phyloP scores from a whole-genome alignment of 2,888 invertebrate species.

The Oxycera nigricornis region DNA sequence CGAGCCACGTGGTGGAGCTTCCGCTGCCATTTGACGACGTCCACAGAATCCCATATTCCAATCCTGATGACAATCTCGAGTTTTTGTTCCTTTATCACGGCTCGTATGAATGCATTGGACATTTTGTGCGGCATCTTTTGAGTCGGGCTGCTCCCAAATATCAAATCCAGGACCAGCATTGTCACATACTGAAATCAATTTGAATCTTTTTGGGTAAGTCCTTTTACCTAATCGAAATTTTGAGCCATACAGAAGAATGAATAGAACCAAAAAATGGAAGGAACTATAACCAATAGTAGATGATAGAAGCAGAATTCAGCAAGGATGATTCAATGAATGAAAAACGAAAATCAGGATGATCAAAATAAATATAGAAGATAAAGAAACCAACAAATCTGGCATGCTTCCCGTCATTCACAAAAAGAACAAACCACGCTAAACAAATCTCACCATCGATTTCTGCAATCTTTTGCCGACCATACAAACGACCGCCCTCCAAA shows the following conservation, averaged over 20 bases:
- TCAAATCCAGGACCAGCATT: slow-evolving; percentile 52
- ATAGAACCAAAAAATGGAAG: too few species aligned
- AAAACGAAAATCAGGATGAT: too few species aligned
- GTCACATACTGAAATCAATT: slow-evolving; percentile 48
- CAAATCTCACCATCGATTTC: slow-evolving; percentile 49
- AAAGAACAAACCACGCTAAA: too few species aligned
- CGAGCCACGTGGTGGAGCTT: slow-evolving; percentile 48
- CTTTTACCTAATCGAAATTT: too few species aligned
- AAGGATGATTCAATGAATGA: too few species aligned
- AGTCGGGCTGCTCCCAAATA: slow-evolving; percentile 43
- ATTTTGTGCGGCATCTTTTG: slow-evolving; percentile 50
- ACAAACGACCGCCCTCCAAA: slow-evolving; percentile 49
- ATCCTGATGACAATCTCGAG: slow-evolving; percentile 52
- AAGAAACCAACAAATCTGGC: too few species aligned
- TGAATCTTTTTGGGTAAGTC: too few species aligned
- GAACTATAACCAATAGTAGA: too few species aligned
- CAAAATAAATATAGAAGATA: too few species aligned
- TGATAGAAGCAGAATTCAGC: too few species aligned
- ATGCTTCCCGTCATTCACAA: too few species aligned
- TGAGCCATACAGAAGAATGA: too few species aligned
- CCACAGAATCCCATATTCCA: slow-evolving; percentile 53
- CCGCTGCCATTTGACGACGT: slow-evolving; percentile 48
- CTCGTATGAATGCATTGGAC: slow-evolving; percentile 53
- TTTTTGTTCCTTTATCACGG: slow-evolving; percentile 49
- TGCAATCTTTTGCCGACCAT: slow-evolving; percentile 47